Percentiles rank a stretch among this genome's conserved stretches.
Conservation (phyloP, 2,888 invertebrate species). For the Tipula confusa region DNA sequence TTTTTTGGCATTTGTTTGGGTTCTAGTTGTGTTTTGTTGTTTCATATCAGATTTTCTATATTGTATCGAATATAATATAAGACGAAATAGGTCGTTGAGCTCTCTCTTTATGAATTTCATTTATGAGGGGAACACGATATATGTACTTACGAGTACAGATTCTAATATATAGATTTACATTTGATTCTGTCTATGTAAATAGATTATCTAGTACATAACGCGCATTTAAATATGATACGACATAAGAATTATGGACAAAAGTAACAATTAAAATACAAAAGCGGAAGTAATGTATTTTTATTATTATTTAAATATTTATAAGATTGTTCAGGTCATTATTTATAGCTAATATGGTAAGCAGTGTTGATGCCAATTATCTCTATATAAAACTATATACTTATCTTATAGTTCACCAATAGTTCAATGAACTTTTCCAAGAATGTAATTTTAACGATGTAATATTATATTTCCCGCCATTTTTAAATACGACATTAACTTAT, state of each 20-base stretch:
- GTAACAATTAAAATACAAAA: background rate
- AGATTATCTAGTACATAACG: background rate
- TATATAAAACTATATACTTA: background rate
- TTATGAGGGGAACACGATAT: background rate
- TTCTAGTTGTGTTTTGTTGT: background rate
- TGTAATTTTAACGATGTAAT: background rate
- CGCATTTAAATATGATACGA: background rate
- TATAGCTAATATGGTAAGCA: background rate
- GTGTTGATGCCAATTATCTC: background rate
- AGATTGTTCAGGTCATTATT: background rate
- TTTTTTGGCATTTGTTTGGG: conserved; percentile 15
- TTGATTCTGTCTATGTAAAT: background rate
- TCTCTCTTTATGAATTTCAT: background rate
- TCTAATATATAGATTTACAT: background rate
- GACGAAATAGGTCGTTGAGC: conserved; percentile 25
- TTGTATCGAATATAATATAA: background rate
- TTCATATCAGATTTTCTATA: background rate
- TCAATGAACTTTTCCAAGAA: background rate
- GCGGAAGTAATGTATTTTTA: background rate
- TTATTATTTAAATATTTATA: background rate
- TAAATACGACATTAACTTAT: background rate
- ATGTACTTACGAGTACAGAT: background rate
- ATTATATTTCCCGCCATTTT: background rate
- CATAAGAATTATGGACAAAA: background rate
- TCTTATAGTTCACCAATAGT: too few relatives aligned